A percentile compares a stretch with the other conserved stretches of the same genome.
phyloP scores from a whole-genome alignment of 2,797 vertebrate genomes.

The Euthynnus affinis region DNA sequence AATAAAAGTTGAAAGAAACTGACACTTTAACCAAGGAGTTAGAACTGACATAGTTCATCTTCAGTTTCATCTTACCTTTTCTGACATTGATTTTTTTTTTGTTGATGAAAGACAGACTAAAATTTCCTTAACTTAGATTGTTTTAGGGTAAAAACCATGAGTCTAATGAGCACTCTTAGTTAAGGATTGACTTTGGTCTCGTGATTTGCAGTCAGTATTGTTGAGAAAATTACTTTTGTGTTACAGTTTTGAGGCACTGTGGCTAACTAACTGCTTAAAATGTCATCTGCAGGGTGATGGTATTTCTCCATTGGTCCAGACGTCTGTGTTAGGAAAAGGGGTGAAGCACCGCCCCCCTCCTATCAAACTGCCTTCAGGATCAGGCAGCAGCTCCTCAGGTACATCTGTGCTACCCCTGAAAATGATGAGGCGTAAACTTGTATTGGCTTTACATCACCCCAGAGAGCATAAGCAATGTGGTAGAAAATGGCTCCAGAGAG shows the following conservation, averaged over 20 bases:
- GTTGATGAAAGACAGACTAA: not conserved
- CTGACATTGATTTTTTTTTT: not conserved
- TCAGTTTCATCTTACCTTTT: not conserved
- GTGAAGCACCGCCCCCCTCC: slow-evolving; percentile 96
- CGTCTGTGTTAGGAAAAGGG: slow-evolving; percentile 94
- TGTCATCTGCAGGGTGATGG: slow-evolving; percentile 88
- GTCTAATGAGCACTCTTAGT: not conserved
- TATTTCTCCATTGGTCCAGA: slow-evolving; percentile 91
- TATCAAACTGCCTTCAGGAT: slow-evolving; percentile 94
- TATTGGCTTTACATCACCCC: not conserved
- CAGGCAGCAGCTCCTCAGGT: slow-evolving; percentile 89
- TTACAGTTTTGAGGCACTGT: not conserved
- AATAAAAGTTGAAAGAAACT: not conserved
- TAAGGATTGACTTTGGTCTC: not conserved
- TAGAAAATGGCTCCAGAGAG: not conserved
- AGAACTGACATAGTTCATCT: no score
- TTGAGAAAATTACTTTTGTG: not conserved
- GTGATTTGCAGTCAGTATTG: not conserved
- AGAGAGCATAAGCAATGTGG: not conserved
- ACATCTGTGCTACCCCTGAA: slow-evolving; percentile 48
- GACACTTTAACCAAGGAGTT: not conserved
- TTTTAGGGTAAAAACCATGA: not conserved
- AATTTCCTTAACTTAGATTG: not conserved
- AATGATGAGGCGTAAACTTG: not conserved
- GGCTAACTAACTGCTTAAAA: slow-evolving; percentile 4